Evolutionary conservation across 2,797 vertebrate genomes (phyloP).

Genomic region (Macroramphosus scolopax): DNA sequence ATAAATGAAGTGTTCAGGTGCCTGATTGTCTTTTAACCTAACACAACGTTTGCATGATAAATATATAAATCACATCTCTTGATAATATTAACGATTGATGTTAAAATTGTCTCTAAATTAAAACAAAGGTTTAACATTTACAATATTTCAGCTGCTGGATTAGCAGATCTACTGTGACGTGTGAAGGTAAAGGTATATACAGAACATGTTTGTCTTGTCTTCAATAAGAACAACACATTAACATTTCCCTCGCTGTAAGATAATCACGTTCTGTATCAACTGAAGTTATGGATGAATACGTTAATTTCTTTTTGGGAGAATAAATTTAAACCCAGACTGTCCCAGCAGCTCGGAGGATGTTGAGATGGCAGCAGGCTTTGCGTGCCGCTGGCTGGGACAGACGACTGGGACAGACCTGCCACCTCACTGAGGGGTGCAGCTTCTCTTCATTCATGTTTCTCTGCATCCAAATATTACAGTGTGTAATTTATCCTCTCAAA

Average conservation of each 20-base stretch:
- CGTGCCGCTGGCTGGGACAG: constrained; percentile 55
- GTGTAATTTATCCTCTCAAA: constrained; percentile 63
- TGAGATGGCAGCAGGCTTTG: constrained; percentile 32
- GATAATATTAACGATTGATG: background rate
- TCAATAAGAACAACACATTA: no score
- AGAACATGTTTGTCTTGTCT: no score
- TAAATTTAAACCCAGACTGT: constrained; percentile 32
- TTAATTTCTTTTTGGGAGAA: no score
- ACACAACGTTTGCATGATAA: background rate
- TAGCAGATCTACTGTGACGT: no score
- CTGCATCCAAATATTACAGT: constrained; percentile 53
- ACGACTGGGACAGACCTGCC: no score
- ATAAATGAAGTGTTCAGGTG: constrained; percentile 3
- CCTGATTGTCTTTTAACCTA: constrained; percentile 4
- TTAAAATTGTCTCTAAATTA: background rate
- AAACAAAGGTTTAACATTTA: background rate
- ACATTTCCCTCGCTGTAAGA: no score
- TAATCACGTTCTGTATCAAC: no score
- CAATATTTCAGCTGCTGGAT: background rate
- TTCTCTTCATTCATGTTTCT: constrained; percentile 45
- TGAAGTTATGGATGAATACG: no score
- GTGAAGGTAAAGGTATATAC: no score
- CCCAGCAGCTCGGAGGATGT: constrained; percentile 43
- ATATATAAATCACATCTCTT: background rate
- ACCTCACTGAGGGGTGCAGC: constrained; percentile 41